Conservation (phyloP, 2,797 vertebrate genomes). For the Chiroxiphia lanceolata region DNA sequence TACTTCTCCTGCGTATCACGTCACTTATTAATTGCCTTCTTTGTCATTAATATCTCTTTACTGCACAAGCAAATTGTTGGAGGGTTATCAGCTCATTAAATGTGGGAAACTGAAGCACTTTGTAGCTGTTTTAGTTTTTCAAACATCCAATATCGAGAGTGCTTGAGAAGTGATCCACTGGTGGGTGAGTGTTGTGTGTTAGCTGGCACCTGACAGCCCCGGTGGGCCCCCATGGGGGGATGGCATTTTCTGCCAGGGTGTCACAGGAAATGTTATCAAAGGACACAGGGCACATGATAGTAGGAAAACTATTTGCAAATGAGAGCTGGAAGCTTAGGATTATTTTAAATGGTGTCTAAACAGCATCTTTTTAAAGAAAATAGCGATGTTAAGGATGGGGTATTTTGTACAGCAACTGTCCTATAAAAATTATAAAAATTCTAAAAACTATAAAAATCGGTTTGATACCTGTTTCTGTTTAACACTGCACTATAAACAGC, state of each 20-base stretch:
- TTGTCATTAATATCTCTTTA: background rate
- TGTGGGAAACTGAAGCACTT: background rate
- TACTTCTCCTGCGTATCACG: background rate
- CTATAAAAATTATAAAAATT: background rate
- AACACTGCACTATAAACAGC: background rate
- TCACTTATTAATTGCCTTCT: background rate
- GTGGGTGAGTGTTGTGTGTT: fast-evolving
- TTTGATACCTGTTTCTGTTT: background rate
- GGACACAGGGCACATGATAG: too few species aligned
- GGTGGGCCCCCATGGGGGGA: fast-evolving
- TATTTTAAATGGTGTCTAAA: background rate
- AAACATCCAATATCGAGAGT: background rate
- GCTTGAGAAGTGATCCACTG: background rate
- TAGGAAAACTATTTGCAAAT: background rate
- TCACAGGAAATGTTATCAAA: background rate
- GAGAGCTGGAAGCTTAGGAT: background rate
- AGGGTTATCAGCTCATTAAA: background rate
- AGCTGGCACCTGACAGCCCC: background rate
- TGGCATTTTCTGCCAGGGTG: background rate
- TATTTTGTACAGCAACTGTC: background rate
- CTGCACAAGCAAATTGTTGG: background rate
- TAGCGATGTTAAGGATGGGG: background rate
- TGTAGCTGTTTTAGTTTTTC: background rate
- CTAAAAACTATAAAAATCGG: background rate
- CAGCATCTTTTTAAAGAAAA: background rate